Evolutionary conservation across 2,797 vertebrate species (phyloP).

Genomic region (Xenentodon cancila): DNA sequence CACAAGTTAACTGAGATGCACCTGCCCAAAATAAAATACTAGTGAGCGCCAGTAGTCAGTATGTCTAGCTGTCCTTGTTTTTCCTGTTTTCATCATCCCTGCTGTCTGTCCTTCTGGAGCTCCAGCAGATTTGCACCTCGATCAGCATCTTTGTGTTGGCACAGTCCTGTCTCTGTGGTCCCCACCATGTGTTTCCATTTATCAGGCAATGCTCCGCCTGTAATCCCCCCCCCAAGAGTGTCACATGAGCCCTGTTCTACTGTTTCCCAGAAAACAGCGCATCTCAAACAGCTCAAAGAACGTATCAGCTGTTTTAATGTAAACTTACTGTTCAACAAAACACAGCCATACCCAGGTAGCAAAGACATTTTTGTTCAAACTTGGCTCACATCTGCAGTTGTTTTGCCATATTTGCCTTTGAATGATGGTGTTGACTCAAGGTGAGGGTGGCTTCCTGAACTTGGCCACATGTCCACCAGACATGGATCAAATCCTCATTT

Average conservation of each 20-base stretch:
- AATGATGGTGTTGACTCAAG: too few species aligned
- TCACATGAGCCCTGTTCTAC: constrained; percentile 49
- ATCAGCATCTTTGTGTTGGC: constrained; percentile 67
- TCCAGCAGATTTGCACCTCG: constrained; percentile 65
- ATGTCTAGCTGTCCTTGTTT: constrained; percentile 40
- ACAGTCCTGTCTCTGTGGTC: constrained; percentile 55
- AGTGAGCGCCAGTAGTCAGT: neutral
- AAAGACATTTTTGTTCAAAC: too few species aligned
- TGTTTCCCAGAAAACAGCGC: constrained; percentile 42
- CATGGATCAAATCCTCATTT: too few species aligned
- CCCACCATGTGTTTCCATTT: constrained; percentile 74
- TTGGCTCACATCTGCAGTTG: too few species aligned
- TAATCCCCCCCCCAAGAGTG: constrained; percentile 33
- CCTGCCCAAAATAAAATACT: neutral
- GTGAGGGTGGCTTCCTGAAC: too few species aligned
- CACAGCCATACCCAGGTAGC: too few species aligned
- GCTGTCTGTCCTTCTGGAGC: constrained; percentile 46
- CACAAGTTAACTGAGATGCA: constrained; percentile 12
- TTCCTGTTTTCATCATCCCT: constrained; percentile 47
- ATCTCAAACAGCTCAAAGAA: constrained; percentile 2
- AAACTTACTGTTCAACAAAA: too few species aligned
- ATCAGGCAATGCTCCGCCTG: constrained; percentile 55
- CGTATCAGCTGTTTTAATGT: too few species aligned
- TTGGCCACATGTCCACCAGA: too few species aligned
- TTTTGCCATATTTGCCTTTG: too few species aligned